These are phyloP conservation scores for Callosobruchus maculatus DNA, from an alignment of 2,888 invertebrate species.

Conservation along the genomic window DNA sequence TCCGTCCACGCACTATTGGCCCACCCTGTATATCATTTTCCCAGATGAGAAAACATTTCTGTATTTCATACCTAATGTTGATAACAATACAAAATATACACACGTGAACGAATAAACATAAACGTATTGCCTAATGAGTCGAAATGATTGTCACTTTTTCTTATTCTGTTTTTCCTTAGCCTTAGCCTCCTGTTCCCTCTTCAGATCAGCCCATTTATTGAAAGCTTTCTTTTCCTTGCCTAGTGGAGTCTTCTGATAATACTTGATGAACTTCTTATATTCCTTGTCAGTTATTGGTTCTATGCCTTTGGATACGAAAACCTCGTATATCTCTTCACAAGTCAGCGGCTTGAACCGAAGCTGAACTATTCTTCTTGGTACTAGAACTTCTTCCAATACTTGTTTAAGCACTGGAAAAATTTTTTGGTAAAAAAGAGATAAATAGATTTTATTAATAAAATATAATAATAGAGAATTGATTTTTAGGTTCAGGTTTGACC, in stretches of 20 bases:
- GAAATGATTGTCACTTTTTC: constrained; percentile 3
- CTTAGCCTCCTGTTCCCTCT: constrained; percentile 31
- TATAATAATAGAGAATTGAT: too few species aligned
- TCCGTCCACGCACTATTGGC: too few species aligned
- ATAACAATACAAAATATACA: neutral
- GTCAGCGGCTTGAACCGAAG: constrained; percentile 53
- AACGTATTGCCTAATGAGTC: neutral
- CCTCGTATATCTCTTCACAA: constrained; percentile 53
- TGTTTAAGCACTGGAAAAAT: constrained; percentile 43
- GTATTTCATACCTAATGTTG: neutral
- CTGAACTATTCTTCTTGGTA: constrained; percentile 52
- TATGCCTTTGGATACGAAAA: constrained; percentile 41
- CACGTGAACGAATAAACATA: neutral
- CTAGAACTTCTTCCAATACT: constrained; percentile 49
- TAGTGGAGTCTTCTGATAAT: constrained; percentile 48
- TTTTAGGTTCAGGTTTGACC: too few species aligned
- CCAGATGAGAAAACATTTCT: neutral
- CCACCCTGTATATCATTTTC: too few species aligned
- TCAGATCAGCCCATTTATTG: constrained; percentile 31
- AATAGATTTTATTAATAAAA: too few species aligned
- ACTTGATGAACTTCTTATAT: constrained; percentile 50
- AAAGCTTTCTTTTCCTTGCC: constrained; percentile 42
- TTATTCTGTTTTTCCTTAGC: constrained; percentile 31
- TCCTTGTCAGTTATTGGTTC: constrained; percentile 49
- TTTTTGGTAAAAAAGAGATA: neutral